These are phyloP conservation scores for Rhegmatorhina hoffmannsi DNA, from an alignment of 2,113 vertebrate species.

Conservation along the genomic window DNA sequence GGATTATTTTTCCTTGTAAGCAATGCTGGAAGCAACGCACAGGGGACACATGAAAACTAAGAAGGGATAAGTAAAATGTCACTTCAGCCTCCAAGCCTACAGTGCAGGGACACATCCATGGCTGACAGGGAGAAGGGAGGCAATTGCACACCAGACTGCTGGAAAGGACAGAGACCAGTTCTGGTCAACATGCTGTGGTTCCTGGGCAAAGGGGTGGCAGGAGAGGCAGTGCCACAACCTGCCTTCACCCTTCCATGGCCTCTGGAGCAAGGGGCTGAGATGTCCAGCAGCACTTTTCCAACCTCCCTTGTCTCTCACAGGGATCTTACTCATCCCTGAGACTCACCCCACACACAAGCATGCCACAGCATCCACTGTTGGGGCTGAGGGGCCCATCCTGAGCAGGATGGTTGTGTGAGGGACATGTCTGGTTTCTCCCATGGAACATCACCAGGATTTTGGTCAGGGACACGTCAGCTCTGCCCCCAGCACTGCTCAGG, in stretches of 20 bases:
- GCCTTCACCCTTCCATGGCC: neutral
- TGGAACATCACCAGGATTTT: fast-evolving
- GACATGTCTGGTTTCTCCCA: neutral
- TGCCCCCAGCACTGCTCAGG: neutral
- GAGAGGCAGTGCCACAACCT: neutral
- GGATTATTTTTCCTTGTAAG: conserved; percentile 12
- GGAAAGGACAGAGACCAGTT: neutral
- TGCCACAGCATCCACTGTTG: fast-evolving
- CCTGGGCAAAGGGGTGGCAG: neutral
- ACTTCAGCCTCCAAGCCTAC: neutral
- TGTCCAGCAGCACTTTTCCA: neutral
- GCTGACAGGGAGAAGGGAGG: neutral
- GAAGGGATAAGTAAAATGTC: conserved; percentile 31
- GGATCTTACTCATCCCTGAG: neutral
- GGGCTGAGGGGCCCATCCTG: neutral
- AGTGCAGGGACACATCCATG: fast-evolving
- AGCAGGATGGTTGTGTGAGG: fast-evolving
- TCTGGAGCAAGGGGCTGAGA: neutral
- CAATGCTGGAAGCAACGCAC: neutral
- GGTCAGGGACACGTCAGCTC: neutral
- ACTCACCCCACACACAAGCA: neutral
- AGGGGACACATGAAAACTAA: conserved; percentile 4
- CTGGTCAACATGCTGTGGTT: neutral
- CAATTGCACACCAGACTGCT: neutral
- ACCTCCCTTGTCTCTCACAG: neutral